Evolutionary conservation across 2,797 vertebrate genomes (phyloP), one percentile per base, ranked within the genome.

Genomic region (Siniperca obscura): DNA sequence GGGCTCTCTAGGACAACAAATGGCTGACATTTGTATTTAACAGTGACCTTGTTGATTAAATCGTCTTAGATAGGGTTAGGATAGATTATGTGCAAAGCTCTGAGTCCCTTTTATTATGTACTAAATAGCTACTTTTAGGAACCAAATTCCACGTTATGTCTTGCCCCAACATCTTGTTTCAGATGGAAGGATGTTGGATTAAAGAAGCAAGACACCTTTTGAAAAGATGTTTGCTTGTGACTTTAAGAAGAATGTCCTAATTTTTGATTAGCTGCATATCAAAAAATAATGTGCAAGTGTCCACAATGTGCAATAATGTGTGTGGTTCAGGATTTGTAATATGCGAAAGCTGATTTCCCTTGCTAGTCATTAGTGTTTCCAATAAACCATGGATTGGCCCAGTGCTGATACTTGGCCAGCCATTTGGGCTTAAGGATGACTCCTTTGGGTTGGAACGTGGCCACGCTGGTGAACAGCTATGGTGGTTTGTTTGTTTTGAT

Each of bases 401-500:
- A 50, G 82, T 65, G 88, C 86, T 87, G 83, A 83, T 76, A 84
- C 86, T 90, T 87, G 90, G 90, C 91, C 83, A 78, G 82, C 71
- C 86, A 34, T 83, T 80, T 57, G 84, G 89, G 91, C 66, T 92
- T 89, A 80, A 83, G 87, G 89, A 92, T 79, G 90, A 92, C 90
- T 89, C 90, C 87, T 88, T 82, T 76, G 86, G 89, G 87, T 80
- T 90, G 91, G 90, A 91, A 38, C 48, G 36, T 22, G 72, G 91
- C 92, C 92, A 89, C 14, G 68, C 85, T 89, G 87, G 84, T 90
- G 86, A 89, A 83, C 85, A 82, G 89, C 86, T 84, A 84, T 86
- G 90, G 83, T 76, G 88, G 83, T 89, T 80, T 90, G 85, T 92
- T 94, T 93, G 90, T 93, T 93, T 92, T 87, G 83, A 92, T 90